Evolutionary conservation across 2,888 invertebrate species (phyloP).

Genomic region (Melanargia galathea): DNA sequence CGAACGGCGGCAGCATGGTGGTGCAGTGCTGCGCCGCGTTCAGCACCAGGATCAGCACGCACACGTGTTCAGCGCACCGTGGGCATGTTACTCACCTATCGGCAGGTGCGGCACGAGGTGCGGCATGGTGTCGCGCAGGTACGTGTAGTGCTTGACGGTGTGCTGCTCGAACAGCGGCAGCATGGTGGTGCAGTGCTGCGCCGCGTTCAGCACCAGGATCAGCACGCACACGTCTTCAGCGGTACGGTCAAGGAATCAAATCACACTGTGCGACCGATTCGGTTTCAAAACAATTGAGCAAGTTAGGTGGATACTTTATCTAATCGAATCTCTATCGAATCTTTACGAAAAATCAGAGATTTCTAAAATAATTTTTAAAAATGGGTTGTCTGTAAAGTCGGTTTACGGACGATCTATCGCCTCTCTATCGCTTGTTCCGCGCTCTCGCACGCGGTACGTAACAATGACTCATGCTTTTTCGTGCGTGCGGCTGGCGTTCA

Average conservation of each 20-base stretch:
- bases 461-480: too few relatives aligned
- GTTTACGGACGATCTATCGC: too few relatives aligned
- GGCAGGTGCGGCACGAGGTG: constrained; percentile 90
- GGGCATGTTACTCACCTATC: constrained; percentile 71
- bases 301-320: too few relatives aligned
- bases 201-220: constrained; percentile 96
- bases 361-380: too few relatives aligned
- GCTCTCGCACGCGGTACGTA: too few relatives aligned
- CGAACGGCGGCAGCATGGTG: constrained; percentile 95
- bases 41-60: constrained; percentile 94
- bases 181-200: constrained; percentile 94
- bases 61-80: constrained; percentile 86
- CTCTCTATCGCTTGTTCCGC: too few relatives aligned
- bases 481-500: too few relatives aligned
- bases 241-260: constrained; percentile 40
- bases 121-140: constrained; percentile 95
- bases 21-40: constrained; percentile 96
- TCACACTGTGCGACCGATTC: too few relatives aligned
- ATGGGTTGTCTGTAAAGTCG: too few relatives aligned
- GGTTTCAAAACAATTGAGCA: too few relatives aligned
- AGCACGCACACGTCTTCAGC: constrained; percentile 90
- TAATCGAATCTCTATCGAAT: too few relatives aligned
- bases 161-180: constrained; percentile 95
- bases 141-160: constrained; percentile 95
- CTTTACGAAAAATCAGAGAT: too few relatives aligned